Percentiles rank a stretch among this genome's conserved stretches.
Evolutionary conservation across 2,113 vertebrate genomes (phyloP).

Genomic region (Cromileptes altivelis): DNA sequence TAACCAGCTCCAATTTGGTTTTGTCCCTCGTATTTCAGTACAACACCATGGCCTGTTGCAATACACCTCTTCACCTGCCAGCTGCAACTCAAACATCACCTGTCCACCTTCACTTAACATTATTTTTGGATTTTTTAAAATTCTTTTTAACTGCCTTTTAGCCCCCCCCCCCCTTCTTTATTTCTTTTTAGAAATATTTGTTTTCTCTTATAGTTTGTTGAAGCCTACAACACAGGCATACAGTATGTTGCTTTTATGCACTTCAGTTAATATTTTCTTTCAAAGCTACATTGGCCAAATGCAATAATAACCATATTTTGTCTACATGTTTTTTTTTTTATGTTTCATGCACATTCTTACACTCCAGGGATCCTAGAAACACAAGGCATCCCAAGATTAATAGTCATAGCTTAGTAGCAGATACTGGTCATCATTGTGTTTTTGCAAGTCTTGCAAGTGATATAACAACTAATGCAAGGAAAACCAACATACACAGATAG

Average conservation of each 20-base stretch:
- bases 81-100: conserved; percentile 20
- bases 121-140: not conserved
- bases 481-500: not conserved
- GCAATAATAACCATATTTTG: not conserved
- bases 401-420: not conserved
- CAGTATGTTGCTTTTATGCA: not conserved
- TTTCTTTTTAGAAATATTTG: not conserved
- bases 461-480: conserved; percentile 5
- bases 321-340: not conserved
- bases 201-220: not conserved
- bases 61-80: conserved; percentile 32
- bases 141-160: not conserved
- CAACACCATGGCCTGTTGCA: conserved; percentile 13
- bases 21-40: conserved; percentile 18
- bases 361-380: not conserved
- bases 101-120: not conserved
- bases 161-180: not conserved
- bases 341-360: not conserved
- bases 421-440: not conserved
- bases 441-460: not conserved
- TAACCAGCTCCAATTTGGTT: conserved; percentile 40
- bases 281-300: not conserved
- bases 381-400: not conserved
- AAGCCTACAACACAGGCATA: no score
- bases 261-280: not conserved